These are phyloP conservation scores for Pterocles burchelli DNA, from an alignment of 2,113 vertebrate species.

Conservation along the genomic window DNA sequence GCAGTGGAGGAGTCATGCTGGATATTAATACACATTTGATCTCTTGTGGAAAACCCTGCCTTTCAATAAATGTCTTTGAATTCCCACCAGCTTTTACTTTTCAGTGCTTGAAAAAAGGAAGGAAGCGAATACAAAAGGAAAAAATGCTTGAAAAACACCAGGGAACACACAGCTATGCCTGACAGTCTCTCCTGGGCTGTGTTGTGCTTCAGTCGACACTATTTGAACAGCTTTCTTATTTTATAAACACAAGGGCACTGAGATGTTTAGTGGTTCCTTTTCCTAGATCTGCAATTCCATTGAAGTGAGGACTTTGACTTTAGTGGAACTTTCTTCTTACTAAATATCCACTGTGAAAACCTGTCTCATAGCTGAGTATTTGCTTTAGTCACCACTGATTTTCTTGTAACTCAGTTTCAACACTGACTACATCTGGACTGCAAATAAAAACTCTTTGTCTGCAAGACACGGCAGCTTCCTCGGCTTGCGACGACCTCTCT, in stretches of 20 bases:
- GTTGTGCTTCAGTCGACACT: constrained; percentile 13
- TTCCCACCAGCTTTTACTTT: not conserved
- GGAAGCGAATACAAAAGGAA: not conserved
- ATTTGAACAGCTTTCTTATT: constrained; percentile 59
- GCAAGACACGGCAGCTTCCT: not conserved
- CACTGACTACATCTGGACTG: not conserved
- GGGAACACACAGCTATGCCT: not conserved
- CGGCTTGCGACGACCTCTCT: not conserved
- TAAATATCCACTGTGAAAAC: not conserved
- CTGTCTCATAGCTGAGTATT: not conserved
- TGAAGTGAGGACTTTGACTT: not conserved
- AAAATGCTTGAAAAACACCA: constrained; percentile 6
- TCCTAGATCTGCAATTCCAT: not conserved
- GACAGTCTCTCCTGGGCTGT: not conserved
- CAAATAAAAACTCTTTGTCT: not conserved
- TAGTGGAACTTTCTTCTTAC: not conserved
- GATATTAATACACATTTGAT: not conserved
- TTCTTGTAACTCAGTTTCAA: not conserved
- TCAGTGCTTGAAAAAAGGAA: not conserved
- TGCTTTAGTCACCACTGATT: not conserved
- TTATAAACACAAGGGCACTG: constrained; percentile 49
- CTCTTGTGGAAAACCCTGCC: not conserved
- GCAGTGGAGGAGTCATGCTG: not conserved
- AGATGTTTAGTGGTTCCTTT: constrained; percentile 41
- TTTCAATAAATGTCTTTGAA: not conserved